Evolutionary conservation across 2,113 vertebrate species (phyloP).

Genomic region (Leptocoma aspasia): DNA sequence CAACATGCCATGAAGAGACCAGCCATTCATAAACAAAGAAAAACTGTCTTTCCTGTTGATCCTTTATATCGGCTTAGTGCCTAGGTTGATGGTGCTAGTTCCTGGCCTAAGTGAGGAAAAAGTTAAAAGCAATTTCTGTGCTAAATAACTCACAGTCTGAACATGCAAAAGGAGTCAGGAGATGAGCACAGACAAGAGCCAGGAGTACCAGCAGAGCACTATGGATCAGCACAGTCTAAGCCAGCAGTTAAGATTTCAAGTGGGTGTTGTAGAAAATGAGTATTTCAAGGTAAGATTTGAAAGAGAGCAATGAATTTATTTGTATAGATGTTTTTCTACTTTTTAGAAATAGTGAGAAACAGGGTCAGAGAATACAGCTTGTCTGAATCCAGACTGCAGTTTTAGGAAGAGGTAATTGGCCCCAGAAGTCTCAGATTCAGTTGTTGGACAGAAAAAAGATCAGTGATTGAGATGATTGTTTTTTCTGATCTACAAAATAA

Average conservation of each 20-base stretch:
- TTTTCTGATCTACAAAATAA: slow-evolving; percentile 2
- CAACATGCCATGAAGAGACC: background rate
- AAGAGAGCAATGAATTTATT: background rate
- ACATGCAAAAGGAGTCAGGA: background rate
- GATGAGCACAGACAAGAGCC: background rate
- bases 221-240: background rate
- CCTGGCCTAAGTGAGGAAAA: background rate
- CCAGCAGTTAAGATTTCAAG: background rate
- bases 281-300: background rate
- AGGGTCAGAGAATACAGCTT: background rate
- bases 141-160: background rate
- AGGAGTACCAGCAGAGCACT: background rate
- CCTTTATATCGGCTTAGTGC: background rate
- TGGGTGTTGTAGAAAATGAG: background rate
- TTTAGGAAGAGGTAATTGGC: background rate
- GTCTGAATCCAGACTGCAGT: background rate
- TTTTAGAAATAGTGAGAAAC: background rate
- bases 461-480: background rate
- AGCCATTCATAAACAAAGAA: background rate
- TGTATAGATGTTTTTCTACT: background rate
- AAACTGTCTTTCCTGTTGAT: background rate
- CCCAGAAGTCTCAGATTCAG: background rate
- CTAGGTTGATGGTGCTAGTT: background rate
- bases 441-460: background rate
- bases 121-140: background rate